These are phyloP conservation scores for Sebastolobus altivelis DNA, from an alignment of 2,797 vertebrate genomes.

Conservation along the genomic window DNA sequence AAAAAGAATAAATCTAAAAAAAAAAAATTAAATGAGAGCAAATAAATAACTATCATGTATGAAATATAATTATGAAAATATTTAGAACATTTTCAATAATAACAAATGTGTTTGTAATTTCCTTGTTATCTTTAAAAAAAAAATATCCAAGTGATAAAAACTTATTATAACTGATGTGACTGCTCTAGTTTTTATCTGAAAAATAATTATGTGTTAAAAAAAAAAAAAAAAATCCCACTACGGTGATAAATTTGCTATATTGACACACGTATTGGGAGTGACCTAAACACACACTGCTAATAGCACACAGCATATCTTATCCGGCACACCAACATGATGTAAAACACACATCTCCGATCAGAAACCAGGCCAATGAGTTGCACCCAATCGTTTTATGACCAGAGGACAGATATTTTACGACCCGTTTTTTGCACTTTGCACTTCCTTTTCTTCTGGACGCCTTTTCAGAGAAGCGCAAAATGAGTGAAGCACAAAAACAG, in stretches of 20 bases:
- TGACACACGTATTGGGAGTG: slow-evolving; percentile 1
- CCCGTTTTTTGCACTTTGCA: slow-evolving; percentile 58
- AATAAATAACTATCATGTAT: neutral
- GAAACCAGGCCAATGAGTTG: slow-evolving; percentile 29
- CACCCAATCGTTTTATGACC: slow-evolving; percentile 36
- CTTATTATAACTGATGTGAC: neutral
- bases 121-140: neutral
- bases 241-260: neutral
- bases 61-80: slow-evolving; percentile 8
- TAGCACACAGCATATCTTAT: slow-evolving; percentile 28
- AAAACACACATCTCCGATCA: slow-evolving; percentile 32
- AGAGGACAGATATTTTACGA: slow-evolving; percentile 42
- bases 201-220: slow-evolving; percentile 10
- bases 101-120: neutral
- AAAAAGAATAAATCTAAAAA: slow-evolving; percentile 1
- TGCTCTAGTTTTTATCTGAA: neutral
- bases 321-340: slow-evolving; percentile 22
- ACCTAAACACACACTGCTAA: slow-evolving; percentile 45
- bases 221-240: slow-evolving; percentile 5
- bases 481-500: slow-evolving; percentile 49
- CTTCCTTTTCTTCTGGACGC: slow-evolving; percentile 37
- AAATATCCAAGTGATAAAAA: slow-evolving; percentile 9
- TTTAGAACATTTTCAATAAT: neutral
- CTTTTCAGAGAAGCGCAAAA: slow-evolving; percentile 47
- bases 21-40: neutral